Base-by-base conservation (phyloP, 2,113 vertebrate genomes). In the Xiphophorus maculatus region DNA sequence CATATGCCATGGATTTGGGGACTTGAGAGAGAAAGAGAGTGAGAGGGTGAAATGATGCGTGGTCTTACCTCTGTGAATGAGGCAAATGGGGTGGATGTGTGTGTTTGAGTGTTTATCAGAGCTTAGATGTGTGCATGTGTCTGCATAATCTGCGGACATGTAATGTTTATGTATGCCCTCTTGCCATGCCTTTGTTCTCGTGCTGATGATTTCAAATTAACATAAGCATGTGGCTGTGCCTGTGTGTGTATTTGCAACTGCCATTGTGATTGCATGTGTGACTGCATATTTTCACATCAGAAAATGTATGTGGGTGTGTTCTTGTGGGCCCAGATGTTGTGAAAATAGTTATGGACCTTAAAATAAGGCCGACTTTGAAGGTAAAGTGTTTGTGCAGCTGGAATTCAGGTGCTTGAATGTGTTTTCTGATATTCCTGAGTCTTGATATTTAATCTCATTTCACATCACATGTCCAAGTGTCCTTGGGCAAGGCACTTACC, bases 1-100 rank as follows among this genome's bases (percentile, higher is more conserved):
- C 97, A 98, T 99, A 98, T 99, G 98, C 96, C 96, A 97, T 95
- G 96, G 97, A 97, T 97, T 97, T 97, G 94, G 96, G 89, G 93
- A 90, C 88, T 91, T 92, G 90, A 92, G 94, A 92, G 82, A 81
- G 74, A 80, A n/a, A 81, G 85, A 74, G 89, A 81, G 85, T 51
- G 90, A 80, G 79, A 74, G 80, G 86, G 88, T 77, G 89, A 92
- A 91, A 89, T 85, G 84, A 87, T 89, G 88, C 85, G 82, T 87
- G 85, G 77, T 90, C 82, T 81, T 85, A 90, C 87, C 84, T 88
- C 77, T 80, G 61, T 81, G 81, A 87, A 73, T 62, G 77, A 87
- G 81, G 79, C 85, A 87, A 87, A 85, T 73, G 73, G 68, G 58
- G 66, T 80, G 76, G 64, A 12, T 82, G 85, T 80, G 84, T 85